Evolutionary conservation across 1,140 invertebrate species (phyloP).

Genomic region (Drosophila neocordata): DNA sequence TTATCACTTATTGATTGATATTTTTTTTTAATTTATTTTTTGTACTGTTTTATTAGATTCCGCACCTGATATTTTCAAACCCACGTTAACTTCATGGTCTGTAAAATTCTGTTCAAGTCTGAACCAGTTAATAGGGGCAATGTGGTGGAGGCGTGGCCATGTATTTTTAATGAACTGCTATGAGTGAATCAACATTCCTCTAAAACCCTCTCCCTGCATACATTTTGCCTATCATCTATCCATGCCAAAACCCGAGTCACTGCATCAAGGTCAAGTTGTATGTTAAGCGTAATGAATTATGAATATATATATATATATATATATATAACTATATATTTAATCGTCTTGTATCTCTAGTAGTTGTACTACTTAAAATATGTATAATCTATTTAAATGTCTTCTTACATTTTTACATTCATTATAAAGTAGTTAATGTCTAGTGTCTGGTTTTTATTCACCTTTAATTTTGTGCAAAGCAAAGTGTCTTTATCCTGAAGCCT

Average conservation of each 20-base stretch:
- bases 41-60: neutral
- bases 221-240: neutral
- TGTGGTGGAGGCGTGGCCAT: neutral
- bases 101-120: conserved; percentile 5
- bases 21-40: no score
- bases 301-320: neutral
- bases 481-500: no score
- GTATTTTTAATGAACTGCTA: conserved; percentile 7
- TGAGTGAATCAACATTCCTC: neutral
- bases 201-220: neutral
- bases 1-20: no score
- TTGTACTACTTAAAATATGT: no score
- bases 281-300: conserved; percentile 5
- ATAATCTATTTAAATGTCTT: no score
- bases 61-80: neutral
- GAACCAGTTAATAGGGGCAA: neutral
- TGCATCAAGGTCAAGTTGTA: conserved; percentile 10
- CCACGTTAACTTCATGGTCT: neutral
- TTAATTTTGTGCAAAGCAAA: no score
- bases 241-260: neutral
- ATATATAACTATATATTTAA: no score
- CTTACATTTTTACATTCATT: no score
- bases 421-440: no score
- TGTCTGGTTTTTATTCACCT: no score
- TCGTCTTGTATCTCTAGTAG: no score